Evolutionary conservation across 64 coral and sea anemone genomes (phyloP).

Genomic region (Astreopora myriophthalma): DNA sequence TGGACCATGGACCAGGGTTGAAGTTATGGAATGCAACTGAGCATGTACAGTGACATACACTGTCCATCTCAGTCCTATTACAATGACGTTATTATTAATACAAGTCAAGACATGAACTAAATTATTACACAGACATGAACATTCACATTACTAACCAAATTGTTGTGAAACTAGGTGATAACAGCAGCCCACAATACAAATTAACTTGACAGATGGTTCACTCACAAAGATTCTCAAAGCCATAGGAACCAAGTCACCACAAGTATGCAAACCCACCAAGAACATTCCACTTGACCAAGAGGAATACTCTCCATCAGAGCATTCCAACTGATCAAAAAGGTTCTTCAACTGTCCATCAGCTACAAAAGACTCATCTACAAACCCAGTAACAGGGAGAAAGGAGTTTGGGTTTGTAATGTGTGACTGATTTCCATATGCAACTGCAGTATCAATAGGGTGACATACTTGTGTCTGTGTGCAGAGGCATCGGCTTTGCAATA

Average conservation of each 20-base stretch:
- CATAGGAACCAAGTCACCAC: constrained; percentile 82
- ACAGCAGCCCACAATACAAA: constrained; percentile 94
- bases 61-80: too few relatives aligned
- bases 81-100: too few relatives aligned
- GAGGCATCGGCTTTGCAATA: too few relatives aligned
- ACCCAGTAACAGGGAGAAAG: constrained; percentile 40
- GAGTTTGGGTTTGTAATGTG: background rate
- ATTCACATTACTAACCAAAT: background rate
- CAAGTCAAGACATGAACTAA: too few relatives aligned
- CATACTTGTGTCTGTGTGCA: background rate
- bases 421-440: background rate
- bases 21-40: too few relatives aligned
- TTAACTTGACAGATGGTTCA: constrained; percentile 50
- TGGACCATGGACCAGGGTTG: too few relatives aligned
- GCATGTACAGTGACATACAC: too few relatives aligned
- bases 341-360: background rate
- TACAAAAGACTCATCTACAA: constrained; percentile 46
- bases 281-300: constrained; percentile 2
- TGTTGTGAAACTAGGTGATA: constrained; percentile 82
- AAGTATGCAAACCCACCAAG: constrained; percentile 83
- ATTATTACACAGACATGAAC: too few relatives aligned
- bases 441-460: background rate
- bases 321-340: background rate
- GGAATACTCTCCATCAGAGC: background rate
- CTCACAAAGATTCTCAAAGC: constrained; percentile 70